Conservation (phyloP, 2,888 invertebrate species). For the Drosophila stalkeri region DNA sequence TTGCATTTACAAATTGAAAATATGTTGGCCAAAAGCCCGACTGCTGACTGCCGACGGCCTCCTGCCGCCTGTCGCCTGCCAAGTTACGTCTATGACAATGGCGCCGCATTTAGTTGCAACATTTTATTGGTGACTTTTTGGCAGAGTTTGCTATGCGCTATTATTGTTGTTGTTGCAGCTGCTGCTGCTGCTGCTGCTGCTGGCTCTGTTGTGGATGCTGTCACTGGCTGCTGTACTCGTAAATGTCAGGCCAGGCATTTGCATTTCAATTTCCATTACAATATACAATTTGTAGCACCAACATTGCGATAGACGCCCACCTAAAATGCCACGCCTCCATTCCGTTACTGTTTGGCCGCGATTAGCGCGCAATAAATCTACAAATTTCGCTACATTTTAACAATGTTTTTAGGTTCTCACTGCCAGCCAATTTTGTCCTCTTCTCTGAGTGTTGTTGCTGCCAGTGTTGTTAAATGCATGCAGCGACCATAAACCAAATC, state of each 20-base stretch:
- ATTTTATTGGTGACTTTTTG: constrained; percentile 81
- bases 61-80: constrained; percentile 39
- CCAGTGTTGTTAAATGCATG: constrained; percentile 72
- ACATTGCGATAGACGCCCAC: constrained; percentile 48
- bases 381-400: constrained; percentile 77
- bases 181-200: constrained; percentile 17
- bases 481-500: constrained; percentile 76
- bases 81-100: constrained; percentile 61
- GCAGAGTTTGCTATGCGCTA: constrained; percentile 52
- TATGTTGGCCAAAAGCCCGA: constrained; percentile 52
- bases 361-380: constrained; percentile 81
- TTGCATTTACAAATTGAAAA: constrained; percentile 79
- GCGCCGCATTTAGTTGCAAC: constrained; percentile 80
- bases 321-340: constrained; percentile 38
- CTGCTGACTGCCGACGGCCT: constrained; percentile 4
- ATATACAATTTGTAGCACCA: constrained; percentile 66
- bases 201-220: constrained; percentile 47
- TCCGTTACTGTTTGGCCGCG: constrained; percentile 72
- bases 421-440: constrained; percentile 62
- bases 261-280: constrained; percentile 81
- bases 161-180: constrained; percentile 31
- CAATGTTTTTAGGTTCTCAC: constrained; percentile 66
- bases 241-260: constrained; percentile 77
- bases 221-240: constrained; percentile 67
- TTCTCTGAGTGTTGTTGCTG: constrained; percentile 23